Percentiles rank a stretch among this genome's conserved stretches.
These are phyloP conservation scores for Aurelia coerulea DNA, from an alignment of 30 jellyfish, hydroid and myxozoan genomes.

Conservation along the genomic window DNA sequence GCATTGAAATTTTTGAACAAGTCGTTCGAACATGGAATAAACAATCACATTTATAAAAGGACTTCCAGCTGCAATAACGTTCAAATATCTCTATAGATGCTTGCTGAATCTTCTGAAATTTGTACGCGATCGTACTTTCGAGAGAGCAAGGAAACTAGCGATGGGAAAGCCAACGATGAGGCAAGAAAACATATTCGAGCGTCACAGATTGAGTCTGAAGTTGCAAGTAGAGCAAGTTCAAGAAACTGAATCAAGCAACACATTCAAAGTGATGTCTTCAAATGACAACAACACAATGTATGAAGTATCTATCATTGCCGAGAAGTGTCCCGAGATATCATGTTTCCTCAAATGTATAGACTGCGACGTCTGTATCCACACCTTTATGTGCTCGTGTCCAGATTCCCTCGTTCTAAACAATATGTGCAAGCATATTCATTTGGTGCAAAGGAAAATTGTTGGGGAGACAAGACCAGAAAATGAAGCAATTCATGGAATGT, in stretches of 20 bases:
- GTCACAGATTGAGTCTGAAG: neutral
- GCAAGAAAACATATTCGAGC: neutral
- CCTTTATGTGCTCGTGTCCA: slow-evolving; percentile 22
- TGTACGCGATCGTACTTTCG: neutral
- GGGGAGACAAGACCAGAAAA: neutral
- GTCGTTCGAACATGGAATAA: too few species aligned
- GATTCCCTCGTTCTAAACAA: slow-evolving; percentile 14
- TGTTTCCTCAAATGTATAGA: neutral
- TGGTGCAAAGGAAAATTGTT: neutral
- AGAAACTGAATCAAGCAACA: neutral
- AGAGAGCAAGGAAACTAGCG: neutral
- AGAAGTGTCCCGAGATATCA: neutral
- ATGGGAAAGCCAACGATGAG: slow-evolving; percentile 1
- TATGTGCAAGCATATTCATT: slow-evolving; percentile 27
- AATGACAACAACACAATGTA: neutral
- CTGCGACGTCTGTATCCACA: slow-evolving; percentile 8
- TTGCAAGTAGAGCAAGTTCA: neutral
- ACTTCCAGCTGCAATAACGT: too few species aligned
- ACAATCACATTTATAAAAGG: too few species aligned
- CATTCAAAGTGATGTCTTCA: neutral
- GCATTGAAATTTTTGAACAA: too few species aligned
- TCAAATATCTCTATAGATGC: neutral
- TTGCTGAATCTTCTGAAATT: neutral
- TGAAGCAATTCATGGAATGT: slow-evolving; percentile 8
- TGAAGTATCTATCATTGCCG: neutral